Evolutionary conservation across 2,888 invertebrate genomes (phyloP), one percentile per base, ranked within the genome.

Genomic region (Ashinkailepas kermadecensis): DNA sequence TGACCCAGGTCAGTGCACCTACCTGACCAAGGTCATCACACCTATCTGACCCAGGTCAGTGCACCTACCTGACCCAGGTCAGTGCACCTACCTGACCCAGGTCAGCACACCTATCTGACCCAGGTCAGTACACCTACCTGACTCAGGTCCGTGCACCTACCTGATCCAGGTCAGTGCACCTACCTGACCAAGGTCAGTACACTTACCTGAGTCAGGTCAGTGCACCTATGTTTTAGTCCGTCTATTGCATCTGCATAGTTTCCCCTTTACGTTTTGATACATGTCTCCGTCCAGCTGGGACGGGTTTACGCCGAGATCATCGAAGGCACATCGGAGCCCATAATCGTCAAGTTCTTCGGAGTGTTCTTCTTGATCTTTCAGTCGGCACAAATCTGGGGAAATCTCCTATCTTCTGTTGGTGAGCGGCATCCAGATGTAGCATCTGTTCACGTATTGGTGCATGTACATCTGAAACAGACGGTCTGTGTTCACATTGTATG

Each of bases 281-380:
- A n/a, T n/a, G n/a, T n/a, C n/a, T n/a, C n/a, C n/a, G n/a, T 70
- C 13, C 74, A 74, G 74, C 54, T 74, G 12, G 74, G 74, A 12
- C 74, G 56, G 13, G n/a, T 79, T 7, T 58, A 79, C 58, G 58
- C 58, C 58, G 58, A 58, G 15, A 58, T 79, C 3, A 18, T 23
- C 11, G 25, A 23, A 12, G 23, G 23, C 11, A 15, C 57, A 0
- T 23, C 58, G 7, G 78, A 79, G 15, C 78, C 78, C 1, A 58
- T 79, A 1, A 79, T 79, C 25, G 78, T 79, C 23, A 57, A 58
- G 86, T 98, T 99, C 91, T 99, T 99, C 88, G 99, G 99, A 74
- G 95, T 97, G 91, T 99, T 99, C 92, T 99, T 99, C 90, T 92
- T 97, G 86, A 95, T 97, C 85, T 97, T 97, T 93, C 97, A 98